These are phyloP conservation scores for Microtus richardsoni DNA, from an alignment of 2,113 vertebrate species.

Conservation along the genomic window DNA sequence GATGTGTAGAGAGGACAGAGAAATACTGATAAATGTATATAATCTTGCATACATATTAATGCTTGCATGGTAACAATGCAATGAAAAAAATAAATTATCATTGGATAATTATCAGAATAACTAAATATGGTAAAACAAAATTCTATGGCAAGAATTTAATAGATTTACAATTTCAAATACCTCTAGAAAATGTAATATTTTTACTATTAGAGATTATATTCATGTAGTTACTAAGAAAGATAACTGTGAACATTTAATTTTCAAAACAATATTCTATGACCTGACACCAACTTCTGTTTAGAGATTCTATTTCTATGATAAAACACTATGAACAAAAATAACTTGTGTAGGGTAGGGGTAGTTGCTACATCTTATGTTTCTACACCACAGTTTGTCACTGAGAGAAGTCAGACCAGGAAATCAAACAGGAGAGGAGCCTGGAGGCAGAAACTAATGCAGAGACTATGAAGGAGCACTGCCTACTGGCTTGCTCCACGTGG, in stretches of 20 bases:
- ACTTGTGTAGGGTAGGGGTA: too few species aligned
- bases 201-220: background rate
- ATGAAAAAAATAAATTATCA: background rate
- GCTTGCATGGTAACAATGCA: background rate
- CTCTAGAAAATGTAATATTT: background rate
- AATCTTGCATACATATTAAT: background rate
- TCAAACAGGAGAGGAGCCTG: background rate
- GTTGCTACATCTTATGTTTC: background rate
- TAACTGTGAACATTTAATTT: background rate
- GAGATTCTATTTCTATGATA: background rate
- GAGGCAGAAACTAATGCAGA: background rate
- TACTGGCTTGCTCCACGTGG: background rate
- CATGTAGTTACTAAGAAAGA: background rate
- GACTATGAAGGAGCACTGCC: background rate
- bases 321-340: background rate
- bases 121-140: background rate
- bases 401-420: background rate
- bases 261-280: background rate
- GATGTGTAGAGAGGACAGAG: background rate
- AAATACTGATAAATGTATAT: background rate
- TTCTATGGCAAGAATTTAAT: background rate
- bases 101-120: background rate
- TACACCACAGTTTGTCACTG: background rate
- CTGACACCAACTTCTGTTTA: background rate
- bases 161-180: background rate